These are phyloP conservation scores for Tragopan temminckii DNA, from an alignment of 2,797 vertebrate species.

Conservation along the genomic window DNA sequence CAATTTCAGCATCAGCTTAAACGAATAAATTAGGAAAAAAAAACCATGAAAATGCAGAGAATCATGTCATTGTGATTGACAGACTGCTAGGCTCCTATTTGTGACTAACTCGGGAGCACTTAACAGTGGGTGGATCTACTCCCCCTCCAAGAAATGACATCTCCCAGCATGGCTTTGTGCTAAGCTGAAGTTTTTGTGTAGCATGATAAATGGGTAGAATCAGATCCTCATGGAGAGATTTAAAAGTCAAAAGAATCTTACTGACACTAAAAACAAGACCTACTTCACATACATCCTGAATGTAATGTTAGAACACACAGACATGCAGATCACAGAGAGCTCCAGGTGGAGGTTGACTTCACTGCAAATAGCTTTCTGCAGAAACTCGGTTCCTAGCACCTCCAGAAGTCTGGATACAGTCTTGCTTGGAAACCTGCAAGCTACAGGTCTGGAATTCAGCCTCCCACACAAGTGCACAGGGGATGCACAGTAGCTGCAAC, in stretches of 20 bases:
- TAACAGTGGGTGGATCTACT: background rate
- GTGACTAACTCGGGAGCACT: background rate
- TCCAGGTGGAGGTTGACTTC: background rate
- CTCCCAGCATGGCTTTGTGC: background rate
- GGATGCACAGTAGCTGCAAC: background rate
- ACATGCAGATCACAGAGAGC: rapidly evolving
- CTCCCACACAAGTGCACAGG: background rate
- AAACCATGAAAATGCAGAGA: background rate
- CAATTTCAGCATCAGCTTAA: background rate
- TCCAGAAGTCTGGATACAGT: background rate
- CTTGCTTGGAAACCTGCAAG: background rate
- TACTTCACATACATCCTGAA: background rate
- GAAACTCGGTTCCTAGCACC: background rate
- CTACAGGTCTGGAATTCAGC: background rate
- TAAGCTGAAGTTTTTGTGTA: background rate
- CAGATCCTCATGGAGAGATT: background rate
- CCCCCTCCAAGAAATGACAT: background rate
- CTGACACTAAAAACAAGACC: background rate
- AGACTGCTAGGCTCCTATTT: background rate
- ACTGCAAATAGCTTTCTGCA: background rate
- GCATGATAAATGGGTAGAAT: background rate
- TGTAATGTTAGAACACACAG: rapidly evolving
- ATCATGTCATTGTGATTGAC: background rate
- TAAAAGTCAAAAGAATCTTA: background rate
- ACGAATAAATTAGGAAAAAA: background rate